phyloP scores from a whole-genome alignment of 2,113 vertebrate species.

The Lethenteron camtschaticum region DNA sequence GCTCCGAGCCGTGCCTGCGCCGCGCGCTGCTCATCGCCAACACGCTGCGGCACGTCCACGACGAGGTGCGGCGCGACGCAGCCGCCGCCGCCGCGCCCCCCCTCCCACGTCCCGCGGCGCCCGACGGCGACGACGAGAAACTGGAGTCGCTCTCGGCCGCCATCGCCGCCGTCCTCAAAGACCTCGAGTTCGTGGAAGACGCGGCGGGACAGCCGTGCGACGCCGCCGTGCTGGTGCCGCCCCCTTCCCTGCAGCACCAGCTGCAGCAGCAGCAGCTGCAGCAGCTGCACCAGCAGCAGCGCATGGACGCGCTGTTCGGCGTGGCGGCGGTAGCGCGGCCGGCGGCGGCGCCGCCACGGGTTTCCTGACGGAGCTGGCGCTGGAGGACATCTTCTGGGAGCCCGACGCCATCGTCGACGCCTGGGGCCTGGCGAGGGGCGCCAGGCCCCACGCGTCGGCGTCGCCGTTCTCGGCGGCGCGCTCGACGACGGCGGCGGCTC shows the following conservation, averaged over 20 bases:
- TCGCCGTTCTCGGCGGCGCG: conserved; percentile 9
- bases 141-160: conserved; percentile 14
- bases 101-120: not conserved
- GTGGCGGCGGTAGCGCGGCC: no score
- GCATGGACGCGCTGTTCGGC: no score
- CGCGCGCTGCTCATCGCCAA: conserved; percentile 42
- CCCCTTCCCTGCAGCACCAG: no score
- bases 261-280: no score
- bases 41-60: conserved; percentile 34
- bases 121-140: conserved; percentile 11
- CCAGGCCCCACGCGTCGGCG: conserved; percentile 9
- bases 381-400: conserved; percentile 39
- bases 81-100: not conserved
- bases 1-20: conserved; percentile 29
- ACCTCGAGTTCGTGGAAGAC: conserved; percentile 29
- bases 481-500: conserved; percentile 17
- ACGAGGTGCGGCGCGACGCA: conserved; percentile 12
- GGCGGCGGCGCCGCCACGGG: no score
- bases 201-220: conserved; percentile 12
- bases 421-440: conserved; percentile 29
- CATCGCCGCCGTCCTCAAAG: conserved; percentile 33
- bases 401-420: conserved; percentile 23
- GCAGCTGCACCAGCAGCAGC: no score
- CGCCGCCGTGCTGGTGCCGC: no score
- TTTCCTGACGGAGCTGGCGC: conserved; percentile 17